These are phyloP conservation scores for Lasioglossum vierecki DNA, from an alignment of 2,888 invertebrate species.

Conservation along the genomic window DNA sequence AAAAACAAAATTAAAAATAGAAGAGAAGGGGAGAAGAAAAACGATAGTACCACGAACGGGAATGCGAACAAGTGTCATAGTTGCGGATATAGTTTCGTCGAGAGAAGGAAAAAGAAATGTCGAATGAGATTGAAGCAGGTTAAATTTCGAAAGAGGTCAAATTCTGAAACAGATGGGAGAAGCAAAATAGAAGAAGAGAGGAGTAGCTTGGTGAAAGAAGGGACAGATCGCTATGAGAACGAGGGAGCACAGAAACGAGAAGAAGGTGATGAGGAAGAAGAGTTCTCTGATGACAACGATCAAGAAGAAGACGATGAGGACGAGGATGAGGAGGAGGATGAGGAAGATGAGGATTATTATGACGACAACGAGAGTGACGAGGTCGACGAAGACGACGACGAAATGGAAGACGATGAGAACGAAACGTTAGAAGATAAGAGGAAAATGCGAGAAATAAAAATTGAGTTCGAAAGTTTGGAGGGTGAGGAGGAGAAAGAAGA, in stretches of 20 bases:
- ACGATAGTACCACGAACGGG: not conserved
- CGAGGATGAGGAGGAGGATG: not conserved
- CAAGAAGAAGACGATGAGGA: not conserved
- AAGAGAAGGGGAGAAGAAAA: not conserved
- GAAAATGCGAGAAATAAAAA: not conserved
- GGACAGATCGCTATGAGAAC: not conserved
- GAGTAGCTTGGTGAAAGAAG: not conserved
- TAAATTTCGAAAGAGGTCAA: constrained; percentile 22
- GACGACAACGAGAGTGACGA: not conserved
- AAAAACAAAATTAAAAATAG: not conserved
- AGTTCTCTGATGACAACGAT: not conserved
- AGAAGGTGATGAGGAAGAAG: not conserved
- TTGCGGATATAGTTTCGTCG: not conserved
- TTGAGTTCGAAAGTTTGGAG: no score
- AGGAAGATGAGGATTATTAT: not conserved
- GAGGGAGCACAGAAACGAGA: not conserved
- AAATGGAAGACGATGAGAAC: not conserved
- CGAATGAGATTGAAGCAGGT: not conserved
- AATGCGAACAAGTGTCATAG: constrained; percentile 9
- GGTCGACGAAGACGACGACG: not conserved
- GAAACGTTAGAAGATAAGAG: not conserved
- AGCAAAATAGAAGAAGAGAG: not conserved
- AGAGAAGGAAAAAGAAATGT: constrained; percentile 16
- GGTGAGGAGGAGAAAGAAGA: not conserved
- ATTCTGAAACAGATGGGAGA: constrained; percentile 79